phyloP scores from a whole-genome alignment of 1,140 invertebrate species.

The Atopsyche davidsoni region DNA sequence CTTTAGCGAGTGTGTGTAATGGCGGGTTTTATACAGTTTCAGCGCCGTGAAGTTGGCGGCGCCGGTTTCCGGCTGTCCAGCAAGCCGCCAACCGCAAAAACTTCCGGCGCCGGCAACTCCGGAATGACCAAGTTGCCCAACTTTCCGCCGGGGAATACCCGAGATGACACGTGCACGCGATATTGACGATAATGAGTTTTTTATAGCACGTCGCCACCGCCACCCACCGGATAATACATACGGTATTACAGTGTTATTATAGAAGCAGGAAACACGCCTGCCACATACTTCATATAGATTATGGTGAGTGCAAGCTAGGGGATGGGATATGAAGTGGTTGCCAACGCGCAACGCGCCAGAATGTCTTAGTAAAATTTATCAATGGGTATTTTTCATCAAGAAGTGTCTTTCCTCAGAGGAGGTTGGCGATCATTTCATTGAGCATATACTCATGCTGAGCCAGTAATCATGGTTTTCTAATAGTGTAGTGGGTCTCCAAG shows the following conservation, averaged over 20 bases:
- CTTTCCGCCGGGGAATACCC: background rate
- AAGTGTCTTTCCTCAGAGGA: no score
- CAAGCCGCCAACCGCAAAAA: conserved; percentile 19
- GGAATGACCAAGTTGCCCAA: conserved; percentile 28
- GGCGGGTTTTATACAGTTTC: conserved; percentile 23
- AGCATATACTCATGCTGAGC: no score
- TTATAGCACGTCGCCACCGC: conserved; percentile 29
- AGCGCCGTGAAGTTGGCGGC: conserved; percentile 13
- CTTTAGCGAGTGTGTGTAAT: background rate
- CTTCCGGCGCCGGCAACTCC: conserved; percentile 21
- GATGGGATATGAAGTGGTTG: conserved; percentile 2
- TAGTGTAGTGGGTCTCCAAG: no score
- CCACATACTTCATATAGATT: conserved; percentile 26
- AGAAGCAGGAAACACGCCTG: conserved; percentile 28
- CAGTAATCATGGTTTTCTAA: no score
- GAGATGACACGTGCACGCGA: conserved; percentile 16
- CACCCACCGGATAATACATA: conserved; percentile 29
- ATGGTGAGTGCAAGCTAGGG: no score
- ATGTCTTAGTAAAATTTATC: no score
- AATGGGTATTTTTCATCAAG: no score
- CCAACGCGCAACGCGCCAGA: no score
- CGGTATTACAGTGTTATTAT: conserved; percentile 29
- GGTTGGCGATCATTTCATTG: no score
- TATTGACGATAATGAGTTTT: conserved; percentile 30
- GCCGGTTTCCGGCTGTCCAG: conserved; percentile 9